Base-by-base conservation (phyloP, 2,888 invertebrate genomes). In the Amphimallon solstitiale region DNA sequence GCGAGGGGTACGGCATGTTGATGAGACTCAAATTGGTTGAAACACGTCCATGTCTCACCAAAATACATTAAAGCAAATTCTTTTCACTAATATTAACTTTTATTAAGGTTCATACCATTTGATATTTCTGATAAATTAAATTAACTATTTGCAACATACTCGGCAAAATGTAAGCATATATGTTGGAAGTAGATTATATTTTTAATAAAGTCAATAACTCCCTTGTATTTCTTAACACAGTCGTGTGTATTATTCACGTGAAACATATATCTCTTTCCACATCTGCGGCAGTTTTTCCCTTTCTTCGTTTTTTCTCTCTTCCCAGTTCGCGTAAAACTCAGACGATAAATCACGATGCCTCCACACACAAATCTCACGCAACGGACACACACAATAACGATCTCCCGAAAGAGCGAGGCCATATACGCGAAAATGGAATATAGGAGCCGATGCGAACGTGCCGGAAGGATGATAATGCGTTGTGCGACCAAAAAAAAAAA, bases 401-500 rank as follows among this genome's bases (percentile, higher is more conserved):
- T 43, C 56, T 59, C 43, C 56, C 56, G 56, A 59, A 59, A 59
- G 45, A 59, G 56, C 38, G 40, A 54, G 38, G 38, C 21, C 38
- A 38, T 38, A 59, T 29, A 45, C 15, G 43, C 23, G 23, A 17
- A 45, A 45, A 45, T 19, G 45, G 29, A 9, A 43, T n/a, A n/a
- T n/a, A 23, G 29, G 43, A 59, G 7, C 19, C 45, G 43, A 1
- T 15, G 17, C 43, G 43, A 9, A 17, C 45, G 17, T 12, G 5
- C 12, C 2, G 19, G 45, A 19, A 10, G 17, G 45, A n/a, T n/a
- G n/a, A 17, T 19, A 17, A 19, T 45, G n/a, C 54, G 21, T n/a
- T 38, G 37, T 6, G 9, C 3, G 15, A 29, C 9, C 9, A 40
- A 63, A 45, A 56, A 54, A 61, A 45, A 67, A 59, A 69, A 77